Evolutionary conservation across 2,113 vertebrate genomes (phyloP).

Genomic region (Nothocercus julius): DNA sequence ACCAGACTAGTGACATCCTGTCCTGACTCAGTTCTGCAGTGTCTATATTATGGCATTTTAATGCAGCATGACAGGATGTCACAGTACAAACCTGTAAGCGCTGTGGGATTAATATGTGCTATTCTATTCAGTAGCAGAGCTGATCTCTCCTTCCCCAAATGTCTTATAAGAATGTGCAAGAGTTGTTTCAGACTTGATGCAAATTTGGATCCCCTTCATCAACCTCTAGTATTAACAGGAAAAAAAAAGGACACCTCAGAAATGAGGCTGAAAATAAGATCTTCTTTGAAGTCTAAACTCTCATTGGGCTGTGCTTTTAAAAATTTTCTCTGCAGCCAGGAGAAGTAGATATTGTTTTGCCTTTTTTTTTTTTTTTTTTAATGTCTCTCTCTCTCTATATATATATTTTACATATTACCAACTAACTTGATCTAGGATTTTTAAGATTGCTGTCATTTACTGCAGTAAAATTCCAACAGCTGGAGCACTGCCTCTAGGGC

Average conservation of each 20-base stretch:
- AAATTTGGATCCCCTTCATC: background rate
- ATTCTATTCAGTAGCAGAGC: background rate
- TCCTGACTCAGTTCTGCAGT: constrained; percentile 23
- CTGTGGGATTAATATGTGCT: background rate
- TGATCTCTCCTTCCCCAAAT: background rate
- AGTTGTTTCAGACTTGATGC: background rate
- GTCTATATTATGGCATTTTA: background rate
- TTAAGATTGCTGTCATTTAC: background rate
- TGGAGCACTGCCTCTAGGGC: background rate
- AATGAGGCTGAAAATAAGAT: background rate
- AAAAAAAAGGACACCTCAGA: background rate
- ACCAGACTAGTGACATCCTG: constrained; percentile 25
- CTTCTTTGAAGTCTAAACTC: background rate
- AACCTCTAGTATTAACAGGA: too few relatives aligned
- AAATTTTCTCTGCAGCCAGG: background rate
- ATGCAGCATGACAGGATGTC: background rate
- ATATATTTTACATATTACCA: background rate
- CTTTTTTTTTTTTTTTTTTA: background rate
- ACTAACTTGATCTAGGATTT: background rate
- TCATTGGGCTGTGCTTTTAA: background rate
- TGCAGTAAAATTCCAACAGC: background rate
- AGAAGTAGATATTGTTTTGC: background rate
- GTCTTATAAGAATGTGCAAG: background rate
- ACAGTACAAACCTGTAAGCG: background rate
- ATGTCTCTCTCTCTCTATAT: too few relatives aligned